A percentile compares a stretch with the other conserved stretches of the same genome.
Evolutionary conservation across 2,888 invertebrate species (phyloP).

Genomic region (Philereme vetulata): DNA sequence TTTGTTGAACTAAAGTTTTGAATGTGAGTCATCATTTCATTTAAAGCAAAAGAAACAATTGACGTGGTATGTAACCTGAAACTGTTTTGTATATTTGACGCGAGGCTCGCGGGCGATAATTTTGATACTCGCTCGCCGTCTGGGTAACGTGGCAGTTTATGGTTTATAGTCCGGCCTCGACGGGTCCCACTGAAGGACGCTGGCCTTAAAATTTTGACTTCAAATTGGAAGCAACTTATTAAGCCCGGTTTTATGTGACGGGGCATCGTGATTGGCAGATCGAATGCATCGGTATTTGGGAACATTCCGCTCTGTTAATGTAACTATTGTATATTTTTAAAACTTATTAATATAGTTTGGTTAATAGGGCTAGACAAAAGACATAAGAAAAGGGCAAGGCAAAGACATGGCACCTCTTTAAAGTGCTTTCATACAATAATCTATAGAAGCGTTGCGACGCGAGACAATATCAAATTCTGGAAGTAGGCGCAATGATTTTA

Average conservation of each 20-base stretch:
- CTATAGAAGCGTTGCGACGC: no score
- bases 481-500: no score
- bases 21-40: constrained; percentile 66
- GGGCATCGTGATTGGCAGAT: constrained; percentile 55
- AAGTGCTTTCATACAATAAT: no score
- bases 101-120: constrained; percentile 73
- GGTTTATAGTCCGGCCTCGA: constrained; percentile 80
- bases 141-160: constrained; percentile 76
- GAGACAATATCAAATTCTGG: no score
- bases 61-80: constrained; percentile 73
- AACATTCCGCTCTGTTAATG: constrained; percentile 15
- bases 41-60: constrained; percentile 69
- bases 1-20: background rate
- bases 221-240: constrained; percentile 78
- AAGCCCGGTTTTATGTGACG: constrained; percentile 66
- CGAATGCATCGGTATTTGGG: constrained; percentile 28
- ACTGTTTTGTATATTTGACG: constrained; percentile 78
- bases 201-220: constrained; percentile 72
- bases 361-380: constrained; percentile 1
- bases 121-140: constrained; percentile 67
- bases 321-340: constrained; percentile 4
- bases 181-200: constrained; percentile 74
- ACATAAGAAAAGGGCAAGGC: no score
- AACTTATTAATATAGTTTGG: background rate
- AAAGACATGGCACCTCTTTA: no score